These are phyloP conservation scores for Alexandromys fortis DNA, from an alignment of 2,113 vertebrate species.

Conservation along the genomic window DNA sequence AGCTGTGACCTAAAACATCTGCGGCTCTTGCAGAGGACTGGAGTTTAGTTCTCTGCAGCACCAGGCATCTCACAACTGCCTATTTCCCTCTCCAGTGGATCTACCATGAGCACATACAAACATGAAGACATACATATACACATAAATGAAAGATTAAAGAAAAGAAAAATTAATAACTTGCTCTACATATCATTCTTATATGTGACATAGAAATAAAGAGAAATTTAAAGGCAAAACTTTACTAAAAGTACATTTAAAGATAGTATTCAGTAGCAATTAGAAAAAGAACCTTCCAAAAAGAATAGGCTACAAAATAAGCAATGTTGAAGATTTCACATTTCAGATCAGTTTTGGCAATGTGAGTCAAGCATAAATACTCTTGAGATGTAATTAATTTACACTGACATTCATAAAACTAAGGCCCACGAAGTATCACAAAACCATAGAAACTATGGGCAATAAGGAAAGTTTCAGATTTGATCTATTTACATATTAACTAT, in stretches of 20 bases:
- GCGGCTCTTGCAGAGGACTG: background rate
- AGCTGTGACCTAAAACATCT: background rate
- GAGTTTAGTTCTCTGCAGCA: background rate
- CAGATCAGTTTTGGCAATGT: constrained; percentile 1
- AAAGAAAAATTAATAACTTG: background rate
- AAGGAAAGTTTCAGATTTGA: background rate
- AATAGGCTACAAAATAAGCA: background rate
- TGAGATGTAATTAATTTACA: background rate
- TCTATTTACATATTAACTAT: background rate
- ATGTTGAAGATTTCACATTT: background rate
- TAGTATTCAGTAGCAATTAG: background rate
- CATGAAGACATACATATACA: background rate
- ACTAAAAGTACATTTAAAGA: constrained; percentile 31
- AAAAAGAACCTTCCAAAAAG: background rate
- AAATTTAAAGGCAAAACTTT: constrained; percentile 51
- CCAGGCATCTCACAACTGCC: background rate
- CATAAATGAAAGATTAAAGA: background rate
- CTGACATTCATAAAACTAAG: background rate
- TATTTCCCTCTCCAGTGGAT: background rate
- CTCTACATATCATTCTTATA: constrained; percentile 25
- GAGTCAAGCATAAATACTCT: constrained; percentile 37
- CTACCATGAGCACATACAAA: background rate
- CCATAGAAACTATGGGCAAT: background rate
- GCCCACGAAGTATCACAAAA: background rate
- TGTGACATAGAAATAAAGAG: background rate